Evolutionary conservation across 2,113 vertebrate genomes (phyloP).

Genomic region (Glaucidium brasilianum): DNA sequence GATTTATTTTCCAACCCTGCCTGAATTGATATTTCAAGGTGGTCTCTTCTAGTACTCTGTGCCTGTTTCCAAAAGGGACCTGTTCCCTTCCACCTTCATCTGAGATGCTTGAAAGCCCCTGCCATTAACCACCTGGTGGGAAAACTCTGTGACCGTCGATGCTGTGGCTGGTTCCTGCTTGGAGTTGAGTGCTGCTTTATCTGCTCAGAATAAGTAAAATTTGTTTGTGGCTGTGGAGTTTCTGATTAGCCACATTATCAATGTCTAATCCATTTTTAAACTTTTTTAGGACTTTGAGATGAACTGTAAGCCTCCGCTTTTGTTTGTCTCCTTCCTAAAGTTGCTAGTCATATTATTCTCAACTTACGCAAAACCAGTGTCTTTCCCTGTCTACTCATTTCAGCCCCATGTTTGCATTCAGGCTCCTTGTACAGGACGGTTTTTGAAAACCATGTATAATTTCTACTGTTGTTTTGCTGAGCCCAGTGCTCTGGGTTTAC

Average conservation of each 20-base stretch:
- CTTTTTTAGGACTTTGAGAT: neutral
- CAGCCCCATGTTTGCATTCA: neutral
- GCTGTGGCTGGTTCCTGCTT: neutral
- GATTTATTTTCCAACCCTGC: neutral
- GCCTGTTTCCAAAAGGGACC: neutral
- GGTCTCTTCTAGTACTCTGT: neutral
- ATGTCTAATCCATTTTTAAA: neutral
- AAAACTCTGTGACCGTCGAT: neutral
- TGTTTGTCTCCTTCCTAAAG: neutral
- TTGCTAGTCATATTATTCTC: neutral
- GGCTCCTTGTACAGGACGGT: neutral
- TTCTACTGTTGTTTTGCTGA: neutral
- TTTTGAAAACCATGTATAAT: neutral
- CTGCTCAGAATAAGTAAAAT: neutral
- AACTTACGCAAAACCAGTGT: neutral
- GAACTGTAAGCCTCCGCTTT: neutral
- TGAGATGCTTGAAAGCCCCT: neutral
- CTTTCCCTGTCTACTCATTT: neutral
- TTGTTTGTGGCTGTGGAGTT: neutral
- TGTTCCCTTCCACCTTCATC: neutral
- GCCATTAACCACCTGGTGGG: neutral
- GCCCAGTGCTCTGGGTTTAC: neutral
- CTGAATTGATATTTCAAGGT: neutral
- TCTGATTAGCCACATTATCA: neutral
- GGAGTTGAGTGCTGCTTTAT: neutral